Conservation (phyloP, 2,113 vertebrate species). For the Zosterops lateralis region DNA sequence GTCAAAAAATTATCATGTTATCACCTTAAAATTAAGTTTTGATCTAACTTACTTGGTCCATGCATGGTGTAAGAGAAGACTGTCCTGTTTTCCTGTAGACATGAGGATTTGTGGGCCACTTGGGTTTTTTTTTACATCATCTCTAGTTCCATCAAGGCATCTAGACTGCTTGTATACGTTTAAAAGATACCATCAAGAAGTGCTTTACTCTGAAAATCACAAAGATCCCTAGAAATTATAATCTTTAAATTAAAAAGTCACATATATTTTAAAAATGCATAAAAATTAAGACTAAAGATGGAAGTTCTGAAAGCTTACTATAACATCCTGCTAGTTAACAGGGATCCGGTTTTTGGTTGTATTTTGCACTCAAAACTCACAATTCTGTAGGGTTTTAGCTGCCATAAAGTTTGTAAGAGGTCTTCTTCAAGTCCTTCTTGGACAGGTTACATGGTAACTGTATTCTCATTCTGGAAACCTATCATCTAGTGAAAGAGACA, state of each 20-base stretch:
- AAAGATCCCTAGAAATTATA: not conserved
- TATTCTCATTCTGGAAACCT: not conserved
- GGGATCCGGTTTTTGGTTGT: not conserved
- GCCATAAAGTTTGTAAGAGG: not conserved
- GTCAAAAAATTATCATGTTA: not conserved
- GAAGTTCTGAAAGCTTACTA: not conserved
- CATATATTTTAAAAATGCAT: not conserved
- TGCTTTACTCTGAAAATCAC: not conserved
- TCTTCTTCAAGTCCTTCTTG: not conserved
- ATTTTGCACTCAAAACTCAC: not conserved
- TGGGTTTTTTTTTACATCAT: not conserved
- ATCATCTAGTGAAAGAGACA: not conserved
- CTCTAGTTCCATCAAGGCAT: not conserved
- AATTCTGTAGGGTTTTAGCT: not conserved
- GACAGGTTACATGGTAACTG: not conserved
- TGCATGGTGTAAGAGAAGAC: not conserved
- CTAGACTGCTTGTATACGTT: not conserved
- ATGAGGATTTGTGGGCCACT: not conserved
- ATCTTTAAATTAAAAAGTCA: not conserved
- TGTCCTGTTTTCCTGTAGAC: not conserved
- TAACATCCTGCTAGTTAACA: not conserved
- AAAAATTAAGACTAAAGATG: not conserved
- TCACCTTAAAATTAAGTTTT: not conserved
- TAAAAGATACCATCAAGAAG: not conserved
- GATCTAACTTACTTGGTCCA: not conserved